Conservation (phyloP, 1,140 invertebrate genomes). For the Hyposmocoma kahamanoa region DNA sequence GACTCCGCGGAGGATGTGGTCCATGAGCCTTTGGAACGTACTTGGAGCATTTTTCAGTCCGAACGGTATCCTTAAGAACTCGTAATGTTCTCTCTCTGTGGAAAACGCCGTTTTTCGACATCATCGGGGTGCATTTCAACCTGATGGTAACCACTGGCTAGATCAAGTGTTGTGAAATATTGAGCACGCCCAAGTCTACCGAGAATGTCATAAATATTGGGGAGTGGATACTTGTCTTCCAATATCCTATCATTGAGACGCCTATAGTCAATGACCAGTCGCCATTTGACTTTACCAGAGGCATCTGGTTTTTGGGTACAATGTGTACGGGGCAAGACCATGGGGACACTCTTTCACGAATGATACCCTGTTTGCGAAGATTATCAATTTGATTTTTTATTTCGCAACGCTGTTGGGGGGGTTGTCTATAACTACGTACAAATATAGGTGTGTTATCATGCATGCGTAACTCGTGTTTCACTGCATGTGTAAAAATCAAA, state of each 20-base stretch:
- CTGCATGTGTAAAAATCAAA: no score
- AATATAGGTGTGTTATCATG: no score
- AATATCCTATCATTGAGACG: constrained; percentile 27
- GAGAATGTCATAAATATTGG: constrained; percentile 61
- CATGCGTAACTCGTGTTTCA: no score
- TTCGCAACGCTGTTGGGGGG: no score
- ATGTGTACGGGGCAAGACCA: constrained; percentile 24
- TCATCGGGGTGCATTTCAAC: constrained; percentile 35
- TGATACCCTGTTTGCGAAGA: constrained; percentile 19
- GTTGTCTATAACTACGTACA: no score
- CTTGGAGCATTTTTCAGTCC: no score
- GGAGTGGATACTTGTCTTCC: constrained; percentile 58
- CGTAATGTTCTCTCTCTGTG: constrained; percentile 28
- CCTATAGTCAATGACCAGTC: constrained; percentile 25
- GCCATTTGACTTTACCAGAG: constrained; percentile 16
- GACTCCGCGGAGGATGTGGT: no score
- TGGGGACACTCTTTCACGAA: constrained; percentile 16
- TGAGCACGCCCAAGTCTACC: constrained; percentile 32
- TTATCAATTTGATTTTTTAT: constrained; percentile 21
- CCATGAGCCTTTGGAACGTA: no score
- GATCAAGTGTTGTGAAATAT: constrained; percentile 56
- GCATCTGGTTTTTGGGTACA: constrained; percentile 18
- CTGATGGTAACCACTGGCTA: constrained; percentile 63
- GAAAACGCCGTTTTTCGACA: constrained; percentile 65
- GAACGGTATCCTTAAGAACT: no score